A percentile compares a stretch with the other conserved stretches of the same genome.
Evolutionary conservation across 2,113 vertebrate genomes (phyloP).

Genomic region (Prunella fulvescens): DNA sequence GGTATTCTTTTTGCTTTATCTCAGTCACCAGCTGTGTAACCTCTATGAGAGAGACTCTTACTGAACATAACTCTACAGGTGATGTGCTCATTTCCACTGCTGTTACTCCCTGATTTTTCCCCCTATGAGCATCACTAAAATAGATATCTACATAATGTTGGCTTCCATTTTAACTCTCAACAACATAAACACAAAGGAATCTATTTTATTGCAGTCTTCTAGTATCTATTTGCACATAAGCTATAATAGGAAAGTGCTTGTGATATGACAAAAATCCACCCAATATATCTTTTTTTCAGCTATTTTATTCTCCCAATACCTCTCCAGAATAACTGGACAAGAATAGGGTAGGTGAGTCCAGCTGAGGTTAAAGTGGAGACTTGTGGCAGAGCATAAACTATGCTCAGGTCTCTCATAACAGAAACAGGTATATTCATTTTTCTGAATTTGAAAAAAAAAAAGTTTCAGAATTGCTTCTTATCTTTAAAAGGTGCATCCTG

Average conservation of each 20-base stretch:
- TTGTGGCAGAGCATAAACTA: background rate
- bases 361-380: background rate
- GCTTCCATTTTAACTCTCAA: background rate
- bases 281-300: background rate
- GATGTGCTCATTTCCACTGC: background rate
- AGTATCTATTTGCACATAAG: background rate
- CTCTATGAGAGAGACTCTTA: background rate
- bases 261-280: background rate
- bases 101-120: background rate
- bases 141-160: background rate
- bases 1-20: background rate
- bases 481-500: background rate
- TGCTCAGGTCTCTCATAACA: background rate
- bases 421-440: background rate
- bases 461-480: background rate
- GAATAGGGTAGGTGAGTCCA: background rate
- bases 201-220: background rate
- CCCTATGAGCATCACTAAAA: background rate
- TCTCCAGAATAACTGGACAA: background rate
- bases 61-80: background rate
- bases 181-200: background rate
- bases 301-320: background rate
- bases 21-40: conserved; percentile 14
- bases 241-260: background rate
- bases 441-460: background rate